These are phyloP conservation scores for Ichneumoninae sp. DNA, from an alignment of 2,888 invertebrate species.

Conservation along the genomic window DNA sequence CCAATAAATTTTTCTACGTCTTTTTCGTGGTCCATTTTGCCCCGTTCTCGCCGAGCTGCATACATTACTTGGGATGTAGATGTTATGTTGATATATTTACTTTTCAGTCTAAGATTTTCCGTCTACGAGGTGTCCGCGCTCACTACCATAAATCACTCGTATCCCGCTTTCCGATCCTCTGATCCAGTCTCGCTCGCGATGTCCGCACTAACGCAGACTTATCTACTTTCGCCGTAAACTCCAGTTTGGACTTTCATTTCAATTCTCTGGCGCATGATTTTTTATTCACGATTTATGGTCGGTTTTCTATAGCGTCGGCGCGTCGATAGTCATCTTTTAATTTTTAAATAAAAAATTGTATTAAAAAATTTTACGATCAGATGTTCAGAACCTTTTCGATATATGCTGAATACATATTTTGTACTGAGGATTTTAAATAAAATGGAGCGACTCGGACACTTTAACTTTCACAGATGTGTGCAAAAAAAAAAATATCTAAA, in stretches of 20 bases:
- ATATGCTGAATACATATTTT: neutral
- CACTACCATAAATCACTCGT: constrained; percentile 50
- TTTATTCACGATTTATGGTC: constrained; percentile 6
- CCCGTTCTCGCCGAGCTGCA: neutral
- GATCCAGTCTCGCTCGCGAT: constrained; percentile 20
- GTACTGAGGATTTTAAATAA: neutral
- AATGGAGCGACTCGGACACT: neutral
- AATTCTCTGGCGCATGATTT: neutral
- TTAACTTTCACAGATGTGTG: neutral
- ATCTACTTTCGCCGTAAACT: constrained; percentile 5
- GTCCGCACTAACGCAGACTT: constrained; percentile 27
- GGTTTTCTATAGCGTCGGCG: neutral
- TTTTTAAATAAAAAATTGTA: too few relatives aligned
- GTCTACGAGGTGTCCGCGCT: constrained; percentile 28
- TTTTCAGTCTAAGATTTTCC: constrained; percentile 43
- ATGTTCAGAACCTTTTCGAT: neutral
- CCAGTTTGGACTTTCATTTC: neutral
- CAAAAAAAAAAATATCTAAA: neutral
- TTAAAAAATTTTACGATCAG: too few relatives aligned
- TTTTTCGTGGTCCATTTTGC: neutral
- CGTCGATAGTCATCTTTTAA: neutral
- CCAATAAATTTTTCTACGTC: neutral
- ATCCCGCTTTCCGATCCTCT: constrained; percentile 12
- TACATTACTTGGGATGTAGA: neutral
- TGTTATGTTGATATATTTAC: constrained; percentile 13